These are phyloP conservation scores for Cordilura impudica DNA, from an alignment of 2,888 invertebrate genomes.

Conservation along the genomic window DNA sequence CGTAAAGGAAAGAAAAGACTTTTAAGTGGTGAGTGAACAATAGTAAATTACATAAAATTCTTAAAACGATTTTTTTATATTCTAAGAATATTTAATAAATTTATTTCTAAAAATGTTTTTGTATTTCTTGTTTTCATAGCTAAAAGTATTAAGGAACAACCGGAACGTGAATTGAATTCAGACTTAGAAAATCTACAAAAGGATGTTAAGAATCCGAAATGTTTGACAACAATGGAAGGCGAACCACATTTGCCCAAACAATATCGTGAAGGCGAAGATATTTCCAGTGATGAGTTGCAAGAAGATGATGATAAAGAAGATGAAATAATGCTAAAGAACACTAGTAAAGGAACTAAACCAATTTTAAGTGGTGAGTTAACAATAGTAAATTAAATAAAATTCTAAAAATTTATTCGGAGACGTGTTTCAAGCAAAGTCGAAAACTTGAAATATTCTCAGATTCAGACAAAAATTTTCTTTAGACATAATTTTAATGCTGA, in stretches of 20 bases:
- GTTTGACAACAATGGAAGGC: slow-evolving; percentile 68
- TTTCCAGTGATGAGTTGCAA: slow-evolving; percentile 76
- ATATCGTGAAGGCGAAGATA: slow-evolving; percentile 76
- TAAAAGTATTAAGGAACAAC: slow-evolving; percentile 88
- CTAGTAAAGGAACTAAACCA: not conserved
- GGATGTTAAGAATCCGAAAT: slow-evolving; percentile 66
- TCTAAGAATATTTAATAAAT: slow-evolving; percentile 67
- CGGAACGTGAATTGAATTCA: slow-evolving; percentile 74
- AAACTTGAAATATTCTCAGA: not conserved
- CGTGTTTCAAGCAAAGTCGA: not conserved
- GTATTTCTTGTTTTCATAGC: too few relatives aligned
- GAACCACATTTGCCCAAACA: slow-evolving; percentile 78
- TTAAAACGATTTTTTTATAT: too few relatives aligned
- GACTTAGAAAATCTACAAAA: slow-evolving; percentile 67
- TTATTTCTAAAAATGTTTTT: too few relatives aligned
- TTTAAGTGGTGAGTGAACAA: slow-evolving; percentile 10
- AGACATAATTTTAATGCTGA: not conserved
- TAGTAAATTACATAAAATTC: too few relatives aligned
- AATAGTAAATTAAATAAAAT: not conserved
- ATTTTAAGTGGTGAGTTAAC: slow-evolving; percentile 10
- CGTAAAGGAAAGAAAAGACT: not conserved
- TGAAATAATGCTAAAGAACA: not conserved
- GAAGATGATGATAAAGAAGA: slow-evolving; percentile 70
- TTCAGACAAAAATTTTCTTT: not conserved
- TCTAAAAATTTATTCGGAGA: too few relatives aligned